These are phyloP conservation scores for Reticulitermes speratus DNA, from an alignment of 1,140 invertebrate species.

Conservation along the genomic window DNA sequence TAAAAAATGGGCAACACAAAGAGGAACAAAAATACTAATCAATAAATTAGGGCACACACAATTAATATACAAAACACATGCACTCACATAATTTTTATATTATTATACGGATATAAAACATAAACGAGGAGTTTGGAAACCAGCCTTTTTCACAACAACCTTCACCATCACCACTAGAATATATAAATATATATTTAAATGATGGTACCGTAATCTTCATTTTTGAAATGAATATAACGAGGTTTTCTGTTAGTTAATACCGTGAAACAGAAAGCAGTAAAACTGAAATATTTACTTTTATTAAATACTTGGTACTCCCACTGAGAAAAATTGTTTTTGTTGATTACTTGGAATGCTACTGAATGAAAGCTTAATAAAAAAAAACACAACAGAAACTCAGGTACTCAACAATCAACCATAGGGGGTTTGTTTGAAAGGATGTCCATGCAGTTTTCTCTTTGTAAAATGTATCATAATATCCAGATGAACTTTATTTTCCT, in stretches of 20 bases:
- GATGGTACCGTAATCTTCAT: background rate
- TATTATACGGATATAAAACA: constrained; percentile 8
- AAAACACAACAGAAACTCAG: constrained; percentile 16
- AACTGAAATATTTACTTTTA: background rate
- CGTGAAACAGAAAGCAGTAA: background rate
- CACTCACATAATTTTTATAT: constrained; percentile 8
- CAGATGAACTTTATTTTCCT: background rate
- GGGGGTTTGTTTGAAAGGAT: background rate
- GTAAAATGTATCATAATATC: background rate
- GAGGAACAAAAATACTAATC: background rate
- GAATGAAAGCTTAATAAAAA: background rate
- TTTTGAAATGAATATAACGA: background rate
- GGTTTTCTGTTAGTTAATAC: constrained; percentile 17
- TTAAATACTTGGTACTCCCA: background rate
- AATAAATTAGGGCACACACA: constrained; percentile 10
- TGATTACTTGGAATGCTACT: constrained; percentile 5
- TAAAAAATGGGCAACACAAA: constrained; percentile 16
- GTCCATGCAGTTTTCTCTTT: background rate
- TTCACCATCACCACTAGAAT: constrained; percentile 15
- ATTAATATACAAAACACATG: constrained; percentile 19
- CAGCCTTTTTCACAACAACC: background rate
- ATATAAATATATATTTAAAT: constrained; percentile 20
- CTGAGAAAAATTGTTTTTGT: background rate
- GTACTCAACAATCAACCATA: constrained; percentile 1
- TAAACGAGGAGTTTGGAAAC: background rate